Conservation (phyloP, 2,113 vertebrate species). For the Nothoprocta perdicaria region DNA sequence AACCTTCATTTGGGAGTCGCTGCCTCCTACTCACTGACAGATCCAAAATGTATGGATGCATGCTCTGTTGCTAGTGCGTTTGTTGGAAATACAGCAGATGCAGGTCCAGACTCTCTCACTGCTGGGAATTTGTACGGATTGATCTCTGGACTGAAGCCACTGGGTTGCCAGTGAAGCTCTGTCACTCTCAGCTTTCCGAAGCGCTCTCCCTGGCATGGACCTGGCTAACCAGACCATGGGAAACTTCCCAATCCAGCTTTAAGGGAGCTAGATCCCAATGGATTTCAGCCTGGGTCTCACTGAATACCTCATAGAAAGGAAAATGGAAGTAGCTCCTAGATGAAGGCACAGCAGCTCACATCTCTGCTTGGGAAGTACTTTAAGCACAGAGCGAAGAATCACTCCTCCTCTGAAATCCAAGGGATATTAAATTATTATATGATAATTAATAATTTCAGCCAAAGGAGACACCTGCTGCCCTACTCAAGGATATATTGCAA, state of each 20-base stretch:
- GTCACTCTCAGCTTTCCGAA: not conserved
- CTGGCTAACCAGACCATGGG: not conserved
- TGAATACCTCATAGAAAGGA: not conserved
- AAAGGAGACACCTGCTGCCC: not conserved
- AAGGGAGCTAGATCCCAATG: not conserved
- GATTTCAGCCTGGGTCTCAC: not conserved
- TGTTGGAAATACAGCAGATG: not conserved
- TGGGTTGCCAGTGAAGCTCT: not conserved
- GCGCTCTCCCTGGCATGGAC: not conserved
- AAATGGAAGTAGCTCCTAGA: not conserved
- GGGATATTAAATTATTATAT: not conserved
- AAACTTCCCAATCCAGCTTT: not conserved
- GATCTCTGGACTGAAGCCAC: not conserved
- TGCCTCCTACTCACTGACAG: not conserved
- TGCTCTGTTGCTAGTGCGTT: not conserved
- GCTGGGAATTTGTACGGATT: not conserved
- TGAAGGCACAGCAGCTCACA: not conserved
- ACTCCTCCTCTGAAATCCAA: not conserved
- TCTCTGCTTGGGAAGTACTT: not conserved
- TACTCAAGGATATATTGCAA: not conserved
- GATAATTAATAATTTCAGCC: not conserved
- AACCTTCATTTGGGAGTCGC: not conserved
- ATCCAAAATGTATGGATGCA: not conserved
- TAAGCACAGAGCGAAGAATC: not conserved
- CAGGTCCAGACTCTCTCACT: not conserved